Evolutionary conservation across 2,797 vertebrate species (phyloP), one percentile per base, ranked within the genome.

Genomic region (Coccyzus lansbergi): DNA sequence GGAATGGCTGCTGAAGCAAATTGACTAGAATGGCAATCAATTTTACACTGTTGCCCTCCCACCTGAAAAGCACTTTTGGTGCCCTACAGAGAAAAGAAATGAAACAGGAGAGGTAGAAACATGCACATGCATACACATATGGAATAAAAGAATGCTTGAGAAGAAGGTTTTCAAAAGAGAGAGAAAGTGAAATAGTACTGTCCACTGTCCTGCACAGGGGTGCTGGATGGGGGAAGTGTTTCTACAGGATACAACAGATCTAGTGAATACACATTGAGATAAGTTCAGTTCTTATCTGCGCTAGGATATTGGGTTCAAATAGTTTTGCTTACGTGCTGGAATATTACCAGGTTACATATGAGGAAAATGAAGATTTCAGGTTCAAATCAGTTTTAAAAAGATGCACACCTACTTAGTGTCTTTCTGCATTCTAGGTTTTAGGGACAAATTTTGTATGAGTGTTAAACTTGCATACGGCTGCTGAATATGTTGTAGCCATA

Each of bases 1-100:
- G 94, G 94, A 94, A 89, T 94, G 83, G 87, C 84, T 91, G 89
- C 89, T 94, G 89, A 95, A 95, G 92, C 87, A 96, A 95, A 95
- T 96, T 83, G 92, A 94, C 69, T 86, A 63, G 94, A 96, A 94
- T 93, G 87, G 82, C 33, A 91, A 92, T 95, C 89, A 63, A 93
- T 96, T 95, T 92, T 94, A 56, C 93, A 76, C 65, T 81, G 89
- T 91, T 92, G 92, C 94, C 85, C 74, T 95, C 86, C 91, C 91
- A 94, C 85, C 92, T 81, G 89, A 72, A 94, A 94, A 95, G 95
- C 93, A 94, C 93, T 96, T 96, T 78, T 0, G 0, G 58, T 94
- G 86, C 92, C 94, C 96, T 87, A 91, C 85, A 91, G 95, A 95
- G 95, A 92, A 80, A 92, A 94, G 84, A 93, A 90, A 90, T 92